Conservation (phyloP, 2,888 invertebrate genomes). For the Drosophila eohydei region DNA sequence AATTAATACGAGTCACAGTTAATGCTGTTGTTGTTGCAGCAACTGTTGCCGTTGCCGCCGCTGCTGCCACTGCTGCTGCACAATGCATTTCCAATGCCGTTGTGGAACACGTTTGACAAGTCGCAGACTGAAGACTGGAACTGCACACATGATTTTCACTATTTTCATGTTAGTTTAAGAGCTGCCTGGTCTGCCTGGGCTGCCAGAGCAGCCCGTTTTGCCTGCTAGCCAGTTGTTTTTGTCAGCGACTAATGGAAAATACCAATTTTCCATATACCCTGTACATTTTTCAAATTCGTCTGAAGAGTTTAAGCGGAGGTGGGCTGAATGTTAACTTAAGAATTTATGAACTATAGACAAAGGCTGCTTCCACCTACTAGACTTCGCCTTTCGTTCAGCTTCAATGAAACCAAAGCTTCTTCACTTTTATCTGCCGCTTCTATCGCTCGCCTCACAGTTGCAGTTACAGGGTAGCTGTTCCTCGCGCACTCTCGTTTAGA, state of each 20-base stretch:
- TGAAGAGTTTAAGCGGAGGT: not conserved
- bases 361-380: too few relatives aligned
- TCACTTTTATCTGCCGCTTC: not conserved
- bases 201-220: conserved; percentile 19
- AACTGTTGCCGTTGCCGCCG: conserved; percentile 22
- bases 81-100: conserved; percentile 74
- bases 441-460: not conserved
- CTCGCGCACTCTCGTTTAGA: not conserved
- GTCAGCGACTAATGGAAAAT: conserved; percentile 68
- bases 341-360: not conserved
- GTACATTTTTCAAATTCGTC: not conserved
- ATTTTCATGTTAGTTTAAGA: conserved; percentile 74
- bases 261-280: conserved; percentile 54
- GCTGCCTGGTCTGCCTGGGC: conserved; percentile 19
- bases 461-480: not conserved
- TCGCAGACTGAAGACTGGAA: conserved; percentile 51
- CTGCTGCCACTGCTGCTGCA: conserved; percentile 47
- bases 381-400: too few relatives aligned
- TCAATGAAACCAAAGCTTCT: not conserved
- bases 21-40: conserved; percentile 40
- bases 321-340: not conserved
- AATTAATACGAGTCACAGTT: conserved; percentile 76
- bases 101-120: conserved; percentile 79
- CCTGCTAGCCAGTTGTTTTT: conserved; percentile 40
- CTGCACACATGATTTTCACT: conserved; percentile 76